Evolutionary conservation across 2,888 invertebrate genomes (phyloP), one percentile per base, ranked within the genome.

Genomic region (Creontiades dilutus): DNA sequence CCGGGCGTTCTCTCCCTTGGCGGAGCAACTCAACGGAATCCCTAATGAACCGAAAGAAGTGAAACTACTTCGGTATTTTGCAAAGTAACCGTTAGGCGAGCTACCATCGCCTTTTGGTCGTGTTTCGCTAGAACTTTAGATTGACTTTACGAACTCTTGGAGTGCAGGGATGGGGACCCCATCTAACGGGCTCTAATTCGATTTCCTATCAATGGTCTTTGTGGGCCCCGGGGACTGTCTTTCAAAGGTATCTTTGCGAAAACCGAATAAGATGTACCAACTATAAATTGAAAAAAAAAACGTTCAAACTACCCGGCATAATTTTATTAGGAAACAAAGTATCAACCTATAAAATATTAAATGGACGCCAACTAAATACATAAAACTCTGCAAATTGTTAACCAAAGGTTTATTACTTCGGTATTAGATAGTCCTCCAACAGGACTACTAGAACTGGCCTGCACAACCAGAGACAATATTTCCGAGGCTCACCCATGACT

Each of bases 1-100:
- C 37, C n/a, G 57, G 16, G 76, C 1, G 23, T 76, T 37, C 37
- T 3, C 27, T 75, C 11, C 75, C 28, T 19, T 23, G 16, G 23
- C 47, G 52, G 4, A 82, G 82, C 48, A 5, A 11, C 55, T 84
- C 48, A 84, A 84, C 84, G 19, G 84, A 84, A 84, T 84, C 23
- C 55, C 55, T 28, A 55, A 84, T 84, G 84, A 84, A 84, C 84
- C 57, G 46, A 46, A 84, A 52, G 80, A 81, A 47, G 46, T 47
- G 46, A 47, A 81, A 37, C 46, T 47, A 46, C 80, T 81, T 47
- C 80, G 19, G 11, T 47, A 81, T 81, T 81, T 81, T 81, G 80
- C 80, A 23, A 81, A 81, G 47, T 81, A 81, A 47, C 80, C 46
- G 80, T 81, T n/a, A 46, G 11, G 46, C 80, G 76, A 37, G 57